Base-by-base conservation (phyloP, 2,888 invertebrate species). In the Nomada goodeniana region DNA sequence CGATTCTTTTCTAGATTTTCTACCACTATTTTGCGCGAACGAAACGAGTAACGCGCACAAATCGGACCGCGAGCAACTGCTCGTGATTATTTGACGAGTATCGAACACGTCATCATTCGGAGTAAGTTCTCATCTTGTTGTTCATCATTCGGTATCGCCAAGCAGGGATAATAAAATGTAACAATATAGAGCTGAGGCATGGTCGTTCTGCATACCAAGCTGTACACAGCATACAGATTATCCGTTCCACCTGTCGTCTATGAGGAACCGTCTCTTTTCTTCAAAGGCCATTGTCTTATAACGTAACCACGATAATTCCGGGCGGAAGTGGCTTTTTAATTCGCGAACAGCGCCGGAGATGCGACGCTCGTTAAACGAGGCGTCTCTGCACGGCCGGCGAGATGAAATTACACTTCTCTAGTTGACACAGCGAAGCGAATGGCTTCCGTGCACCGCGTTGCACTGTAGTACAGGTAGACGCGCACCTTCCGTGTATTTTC, bases 331-430 rank as follows among this genome's bases (percentile, higher is more conserved):
- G 52, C 20, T 26, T 69, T 42, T 64, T 23, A 50, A 18, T n/a
- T 26, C 2, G 47, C 36, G 13, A 13, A 9, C 23, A 13, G n/a
- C 18, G n/a, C n/a, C 26, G 10, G n/a, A 42, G 47, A 61, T 13
- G 53, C 23, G 47, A 11, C 47, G 61, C 44, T 79, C 44, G 63
- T 69, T 57, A 64, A 73, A 23, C 77, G 52, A 50, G 52, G 64
- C 47, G 15, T 71, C 23, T 69, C 20, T 20, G 57, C 57, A 53
- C 23, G 57, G 63, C 65, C 57, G 23, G 13, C 57, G n/a, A 69
- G 26, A 59, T 80, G 77, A 80, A 76, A 73, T 80, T 70, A 79
- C 36, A 65, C 23, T 36, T 61, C 29, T 52, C 57, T 47, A 50
- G 42, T 52, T 68, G 55, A 72, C 68, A 75, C 53, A 29, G 44